Conservation (phyloP, 2,797 vertebrate species). For the Cryptoblepharus egeriae region DNA sequence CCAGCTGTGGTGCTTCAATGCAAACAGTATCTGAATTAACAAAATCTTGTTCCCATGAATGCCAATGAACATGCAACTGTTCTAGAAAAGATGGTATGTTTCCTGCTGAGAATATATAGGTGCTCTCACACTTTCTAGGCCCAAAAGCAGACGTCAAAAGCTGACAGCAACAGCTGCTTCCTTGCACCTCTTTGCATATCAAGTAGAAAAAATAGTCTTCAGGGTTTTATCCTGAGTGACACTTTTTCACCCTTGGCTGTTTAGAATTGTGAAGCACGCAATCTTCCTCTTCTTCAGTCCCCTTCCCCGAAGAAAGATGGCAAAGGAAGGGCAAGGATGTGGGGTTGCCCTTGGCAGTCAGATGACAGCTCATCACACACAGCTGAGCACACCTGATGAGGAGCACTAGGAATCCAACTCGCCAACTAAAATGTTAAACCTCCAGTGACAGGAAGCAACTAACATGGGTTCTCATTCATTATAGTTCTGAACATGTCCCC, state of each 20-base stretch:
- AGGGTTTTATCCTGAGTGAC: constrained; percentile 11
- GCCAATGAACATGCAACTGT: constrained; percentile 19
- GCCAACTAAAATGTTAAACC: not conserved
- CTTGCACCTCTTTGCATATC: constrained; percentile 52
- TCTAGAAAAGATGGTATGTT: constrained; percentile 30
- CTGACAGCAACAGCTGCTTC: constrained; percentile 64
- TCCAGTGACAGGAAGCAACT: not conserved
- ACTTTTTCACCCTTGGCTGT: constrained; percentile 28
- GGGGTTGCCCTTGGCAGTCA: constrained; percentile 30
- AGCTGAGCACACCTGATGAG: not conserved
- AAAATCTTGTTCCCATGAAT: constrained; percentile 27
- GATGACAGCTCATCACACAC: constrained; percentile 53
- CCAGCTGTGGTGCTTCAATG: constrained; percentile 17
- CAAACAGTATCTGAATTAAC: constrained; percentile 7
- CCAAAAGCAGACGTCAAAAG: constrained; percentile 56
- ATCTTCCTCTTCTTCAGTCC: constrained; percentile 22
- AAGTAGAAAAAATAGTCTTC: constrained; percentile 47
- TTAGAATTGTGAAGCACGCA: constrained; percentile 33
- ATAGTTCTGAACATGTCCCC: not conserved
- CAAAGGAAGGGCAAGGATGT: constrained; percentile 5
- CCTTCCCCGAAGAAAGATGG: constrained; percentile 42
- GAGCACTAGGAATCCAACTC: not conserved
- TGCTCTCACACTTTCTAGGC: constrained; percentile 51
- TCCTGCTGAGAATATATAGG: constrained; percentile 54
- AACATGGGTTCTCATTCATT: not conserved